A percentile compares a stretch with the other conserved stretches of the same genome.
phyloP scores from a whole-genome alignment of 2,113 vertebrate species.

The Bujurquina vittata region DNA sequence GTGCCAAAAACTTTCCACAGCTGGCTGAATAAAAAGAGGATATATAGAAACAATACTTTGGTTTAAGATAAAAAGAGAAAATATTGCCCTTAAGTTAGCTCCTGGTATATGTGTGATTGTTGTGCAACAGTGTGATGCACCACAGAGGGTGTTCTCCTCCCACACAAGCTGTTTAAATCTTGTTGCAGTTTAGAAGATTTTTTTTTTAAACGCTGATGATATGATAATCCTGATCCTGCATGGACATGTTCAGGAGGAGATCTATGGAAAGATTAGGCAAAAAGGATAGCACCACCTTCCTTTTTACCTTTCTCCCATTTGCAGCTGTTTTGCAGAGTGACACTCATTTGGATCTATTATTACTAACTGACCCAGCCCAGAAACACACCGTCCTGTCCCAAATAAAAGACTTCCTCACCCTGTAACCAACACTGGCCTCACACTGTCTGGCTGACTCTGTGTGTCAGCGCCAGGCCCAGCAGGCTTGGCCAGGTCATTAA shows the following conservation, averaged over 20 bases:
- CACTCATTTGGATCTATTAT: constrained; percentile 62
- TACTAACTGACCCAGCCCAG: constrained; percentile 53
- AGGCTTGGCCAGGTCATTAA: constrained; percentile 65
- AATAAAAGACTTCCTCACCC: constrained; percentile 30
- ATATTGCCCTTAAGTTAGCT: background rate
- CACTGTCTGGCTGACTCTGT: background rate
- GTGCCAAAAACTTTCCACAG: background rate
- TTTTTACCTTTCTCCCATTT: background rate
- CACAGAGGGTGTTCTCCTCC: constrained; percentile 3
- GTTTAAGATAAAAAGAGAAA: background rate
- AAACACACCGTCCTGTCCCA: constrained; percentile 54
- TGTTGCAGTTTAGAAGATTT: background rate
- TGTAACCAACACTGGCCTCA: constrained; percentile 13
- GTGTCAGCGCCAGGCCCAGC: constrained; percentile 52
- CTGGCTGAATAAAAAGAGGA: background rate
- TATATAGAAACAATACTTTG: background rate
- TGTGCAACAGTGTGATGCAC: background rate
- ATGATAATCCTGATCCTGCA: background rate
- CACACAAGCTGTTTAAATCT: background rate
- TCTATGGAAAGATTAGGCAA: background rate
- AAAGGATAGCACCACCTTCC: background rate
- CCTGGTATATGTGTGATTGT: background rate
- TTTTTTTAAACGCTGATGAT: background rate
- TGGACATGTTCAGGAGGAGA: background rate
- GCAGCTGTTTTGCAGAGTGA: constrained; percentile 34